Base-by-base conservation (phyloP, 2,888 invertebrate genomes). In the Tryphoninae sp. region DNA sequence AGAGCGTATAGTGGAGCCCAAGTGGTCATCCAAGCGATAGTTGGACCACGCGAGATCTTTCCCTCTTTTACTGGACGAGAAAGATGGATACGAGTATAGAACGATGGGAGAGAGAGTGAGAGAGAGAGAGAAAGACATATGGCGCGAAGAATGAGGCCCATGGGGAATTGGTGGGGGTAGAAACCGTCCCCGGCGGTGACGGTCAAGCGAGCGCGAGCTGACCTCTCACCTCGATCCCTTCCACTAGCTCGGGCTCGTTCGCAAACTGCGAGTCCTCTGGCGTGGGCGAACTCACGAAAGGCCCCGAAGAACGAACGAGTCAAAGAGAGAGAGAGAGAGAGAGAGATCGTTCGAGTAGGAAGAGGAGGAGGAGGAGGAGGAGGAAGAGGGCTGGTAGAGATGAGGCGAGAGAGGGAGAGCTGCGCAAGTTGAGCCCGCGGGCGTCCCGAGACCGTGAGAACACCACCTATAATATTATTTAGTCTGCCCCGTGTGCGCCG, bases 401-500 rank as follows among this genome's bases (percentile, higher is more conserved):
- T 26, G 26, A 26, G 26, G 26, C 51, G 71, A 42, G 59, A 77
- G 69, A 53, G 42, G 69, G 64, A 55, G 77, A 64, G 45, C 88
- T 89, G 82, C 72, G 89, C 90, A 89, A 89, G 90, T 90, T 91
- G 90, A 86, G 91, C 91, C 92, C 91, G 91, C 91, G 90, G 92
- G 91, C 91, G 90, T 91, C 91, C 89, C 87, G 91, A 87, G 91
- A 92, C 92, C 92, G 92, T 92, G 91, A 91, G 92, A 92, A 92
- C 92, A 92, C 90, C 91, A 91, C 90, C 92, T 91, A 92, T 91
- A 92, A 92, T 92, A 92, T 92, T 92, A 92, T 92, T 92, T 92
- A 91, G 91, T 91, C 91, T 91, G 90, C 88, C 79, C 88, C 86
- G 86, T 83, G 85, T 83, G 85, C 83, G 74, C 78, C 75, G 67